Evolutionary conservation across 2,797 vertebrate genomes (phyloP).

Genomic region (Acanthopagrus latus): DNA sequence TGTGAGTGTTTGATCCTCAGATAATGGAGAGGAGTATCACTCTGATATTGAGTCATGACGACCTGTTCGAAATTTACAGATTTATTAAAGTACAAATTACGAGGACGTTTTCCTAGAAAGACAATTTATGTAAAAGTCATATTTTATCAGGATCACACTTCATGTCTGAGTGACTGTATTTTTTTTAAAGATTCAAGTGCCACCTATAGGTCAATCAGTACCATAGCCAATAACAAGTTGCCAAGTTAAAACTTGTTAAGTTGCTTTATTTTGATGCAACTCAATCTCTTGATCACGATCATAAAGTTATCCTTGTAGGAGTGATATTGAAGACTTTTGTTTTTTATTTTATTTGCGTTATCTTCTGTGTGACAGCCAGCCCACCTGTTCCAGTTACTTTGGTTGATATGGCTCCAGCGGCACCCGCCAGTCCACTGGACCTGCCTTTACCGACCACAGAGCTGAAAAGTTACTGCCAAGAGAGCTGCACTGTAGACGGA

Average conservation of each 20-base stretch:
- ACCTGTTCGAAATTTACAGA: neutral
- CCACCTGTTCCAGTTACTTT: neutral
- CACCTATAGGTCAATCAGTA: neutral
- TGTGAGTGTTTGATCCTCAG: neutral
- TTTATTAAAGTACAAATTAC: neutral
- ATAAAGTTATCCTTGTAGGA: neutral
- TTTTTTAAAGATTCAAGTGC: neutral
- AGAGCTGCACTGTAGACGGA: constrained; percentile 24
- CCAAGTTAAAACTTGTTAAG: neutral
- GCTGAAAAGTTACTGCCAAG: constrained; percentile 46
- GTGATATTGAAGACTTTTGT: neutral
- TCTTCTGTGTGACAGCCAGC: constrained; percentile 39
- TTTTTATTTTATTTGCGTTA: neutral
- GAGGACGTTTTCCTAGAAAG: neutral
- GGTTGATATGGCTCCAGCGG: neutral
- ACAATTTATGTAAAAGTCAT: neutral
- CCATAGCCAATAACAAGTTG: neutral
- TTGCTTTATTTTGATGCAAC: neutral
- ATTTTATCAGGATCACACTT: neutral
- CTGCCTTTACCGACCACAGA: constrained; percentile 15
- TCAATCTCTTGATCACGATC: neutral
- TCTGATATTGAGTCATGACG: neutral
- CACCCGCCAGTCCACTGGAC: neutral
- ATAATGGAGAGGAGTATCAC: neutral
- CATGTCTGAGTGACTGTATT: neutral